Base-by-base conservation (phyloP, 2,888 invertebrate species). In the Drosophila suboccidentalis region DNA sequence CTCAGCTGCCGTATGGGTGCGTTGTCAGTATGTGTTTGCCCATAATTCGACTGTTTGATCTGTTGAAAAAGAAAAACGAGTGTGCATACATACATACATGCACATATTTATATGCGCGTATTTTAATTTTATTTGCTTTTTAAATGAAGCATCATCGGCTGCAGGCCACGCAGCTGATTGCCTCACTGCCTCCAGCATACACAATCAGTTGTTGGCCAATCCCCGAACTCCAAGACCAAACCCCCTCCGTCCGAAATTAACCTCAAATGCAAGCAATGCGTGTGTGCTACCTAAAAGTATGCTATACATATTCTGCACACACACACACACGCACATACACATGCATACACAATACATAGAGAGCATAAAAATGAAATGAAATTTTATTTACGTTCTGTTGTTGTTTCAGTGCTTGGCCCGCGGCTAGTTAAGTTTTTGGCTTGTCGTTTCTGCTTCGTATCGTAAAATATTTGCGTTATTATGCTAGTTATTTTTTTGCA, bases 381-480 rank as follows among this genome's bases (percentile, higher is more conserved):
- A 86, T 84, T 84, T 86, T 84, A 84, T 88, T 84, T 88, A 80
- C 87, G 87, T 86, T 82, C 78, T 69, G 44, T 58, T 58, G 58
- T 58, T 64, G 88, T 86, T 68, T 75, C 26, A 58, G 71, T 73
- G 69, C 63, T 75, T 71, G 67, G 89, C 83, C 87, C 55, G 81
- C 66, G 87, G 83, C 83, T 88, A 86, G 89, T 83, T 84, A 84
- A 88, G 83, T 88, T 84, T 87, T 86, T 84, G 89, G 89, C 84
- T 83, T 87, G 76, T 87, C 82, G 69, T 80, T 65, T 58, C 60
- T 60, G 72, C 60, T 65, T 63, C 65, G 68, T 84, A 85, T 84
- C 85, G 82, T 85, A 85, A 86, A 86, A 86, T 86, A 87, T 89
- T 86, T 86, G 89, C 86, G 88, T 86, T 89, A 89, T 86, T 86